These are phyloP conservation scores for Drosophila greeni DNA, from an alignment of 2,888 invertebrate genomes.

Conservation along the genomic window DNA sequence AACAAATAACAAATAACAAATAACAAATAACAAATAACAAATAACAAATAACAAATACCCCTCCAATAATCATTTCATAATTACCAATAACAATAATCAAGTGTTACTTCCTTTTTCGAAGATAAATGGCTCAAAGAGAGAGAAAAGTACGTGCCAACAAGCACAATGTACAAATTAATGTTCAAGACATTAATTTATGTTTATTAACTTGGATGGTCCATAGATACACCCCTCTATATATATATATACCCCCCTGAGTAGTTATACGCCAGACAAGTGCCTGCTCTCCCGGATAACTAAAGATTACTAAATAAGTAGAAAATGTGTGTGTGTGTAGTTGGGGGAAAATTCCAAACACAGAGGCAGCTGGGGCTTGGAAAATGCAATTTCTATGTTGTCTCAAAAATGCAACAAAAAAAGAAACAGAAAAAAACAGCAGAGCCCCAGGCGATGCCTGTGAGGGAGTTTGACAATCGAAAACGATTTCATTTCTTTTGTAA, in stretches of 20 bases:
- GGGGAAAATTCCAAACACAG: background rate
- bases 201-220: conserved; percentile 1
- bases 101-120: background rate
- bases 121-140: background rate
- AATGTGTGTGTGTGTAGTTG: background rate
- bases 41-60: no score
- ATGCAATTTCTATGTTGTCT: conserved; percentile 14
- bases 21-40: no score
- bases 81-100: background rate
- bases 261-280: background rate
- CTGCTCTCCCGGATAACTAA: background rate
- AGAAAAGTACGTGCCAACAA: background rate
- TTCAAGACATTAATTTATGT: background rate
- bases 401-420: no score
- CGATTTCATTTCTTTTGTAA: conserved; percentile 52
- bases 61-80: background rate
- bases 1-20: no score
- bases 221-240: no score
- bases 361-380: background rate
- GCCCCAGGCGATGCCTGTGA: conserved; percentile 6
- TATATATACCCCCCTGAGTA: no score
- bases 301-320: background rate
- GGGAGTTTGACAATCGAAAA: conserved; percentile 51
- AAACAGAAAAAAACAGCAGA: conserved; percentile 2
- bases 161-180: conserved; percentile 3